phyloP scores from a whole-genome alignment of 2,797 vertebrate genomes.

The Carcharodon carcharias region DNA sequence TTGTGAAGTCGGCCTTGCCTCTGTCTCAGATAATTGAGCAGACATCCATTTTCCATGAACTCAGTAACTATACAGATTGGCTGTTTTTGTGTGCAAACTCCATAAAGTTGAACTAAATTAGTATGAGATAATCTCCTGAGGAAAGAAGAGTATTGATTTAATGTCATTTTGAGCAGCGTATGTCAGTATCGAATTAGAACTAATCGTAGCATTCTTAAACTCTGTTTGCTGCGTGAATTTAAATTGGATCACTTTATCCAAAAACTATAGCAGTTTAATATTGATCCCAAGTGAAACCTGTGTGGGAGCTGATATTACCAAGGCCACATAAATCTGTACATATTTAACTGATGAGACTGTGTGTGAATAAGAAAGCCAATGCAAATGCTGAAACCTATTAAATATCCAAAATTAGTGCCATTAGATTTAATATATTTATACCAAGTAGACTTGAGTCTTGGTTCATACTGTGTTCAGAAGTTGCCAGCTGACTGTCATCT shows the following conservation, averaged over 20 bases:
- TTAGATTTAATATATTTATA: background rate
- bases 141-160: constrained; percentile 4
- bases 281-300: background rate
- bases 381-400: background rate
- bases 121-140: constrained; percentile 71
- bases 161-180: background rate
- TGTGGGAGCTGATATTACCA: background rate
- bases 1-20: constrained; percentile 45
- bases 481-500: background rate
- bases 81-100: constrained; percentile 62
- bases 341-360: background rate
- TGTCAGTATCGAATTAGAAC: background rate
- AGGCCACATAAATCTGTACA: background rate
- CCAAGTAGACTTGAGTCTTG: background rate
- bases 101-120: constrained; percentile 76
- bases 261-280: background rate
- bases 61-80: constrained; percentile 74
- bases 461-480: background rate
- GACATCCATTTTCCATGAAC: constrained; percentile 76
- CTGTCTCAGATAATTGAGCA: constrained; percentile 64
- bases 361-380: background rate
- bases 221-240: background rate
- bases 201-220: background rate
- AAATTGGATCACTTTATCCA: background rate
- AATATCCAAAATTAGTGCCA: background rate